These are phyloP conservation scores for Urocolius indicus DNA, from an alignment of 2,113 vertebrate genomes.

Conservation along the genomic window DNA sequence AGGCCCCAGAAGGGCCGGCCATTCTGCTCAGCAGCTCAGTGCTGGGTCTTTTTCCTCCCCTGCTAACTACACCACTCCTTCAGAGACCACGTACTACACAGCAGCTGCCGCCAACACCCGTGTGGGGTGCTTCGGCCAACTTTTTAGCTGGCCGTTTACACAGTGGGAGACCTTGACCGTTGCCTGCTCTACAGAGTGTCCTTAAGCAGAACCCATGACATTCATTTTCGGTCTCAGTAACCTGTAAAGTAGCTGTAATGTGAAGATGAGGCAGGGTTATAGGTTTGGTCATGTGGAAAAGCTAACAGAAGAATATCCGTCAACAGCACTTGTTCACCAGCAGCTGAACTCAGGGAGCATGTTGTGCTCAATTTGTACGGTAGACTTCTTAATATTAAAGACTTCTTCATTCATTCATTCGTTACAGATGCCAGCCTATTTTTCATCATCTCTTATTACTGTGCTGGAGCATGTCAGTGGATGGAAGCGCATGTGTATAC, in stretches of 20 bases:
- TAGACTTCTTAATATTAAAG: neutral
- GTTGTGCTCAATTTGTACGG: neutral
- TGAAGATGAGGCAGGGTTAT: neutral
- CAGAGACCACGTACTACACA: fast-evolving
- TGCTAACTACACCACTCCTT: neutral
- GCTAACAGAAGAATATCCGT: neutral
- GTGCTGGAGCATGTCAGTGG: fast-evolving
- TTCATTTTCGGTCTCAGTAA: neutral
- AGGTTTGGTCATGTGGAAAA: neutral
- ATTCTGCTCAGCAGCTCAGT: too few species aligned
- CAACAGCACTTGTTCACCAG: neutral
- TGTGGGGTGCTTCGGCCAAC: neutral
- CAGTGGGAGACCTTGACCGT: too few species aligned
- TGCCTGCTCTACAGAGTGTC: neutral
- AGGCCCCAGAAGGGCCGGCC: too few species aligned
- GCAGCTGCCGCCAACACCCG: neutral
- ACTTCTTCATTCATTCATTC: neutral
- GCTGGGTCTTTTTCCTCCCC: too few species aligned
- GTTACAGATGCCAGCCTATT: neutral
- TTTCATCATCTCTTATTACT: neutral
- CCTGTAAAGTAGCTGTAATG: neutral
- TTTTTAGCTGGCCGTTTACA: neutral
- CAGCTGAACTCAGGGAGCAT: neutral
- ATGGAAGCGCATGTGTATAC: neutral
- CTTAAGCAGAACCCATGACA: neutral